Evolutionary conservation across 2,113 vertebrate genomes (phyloP).

Genomic region (Chascanopsetta lugubris): DNA sequence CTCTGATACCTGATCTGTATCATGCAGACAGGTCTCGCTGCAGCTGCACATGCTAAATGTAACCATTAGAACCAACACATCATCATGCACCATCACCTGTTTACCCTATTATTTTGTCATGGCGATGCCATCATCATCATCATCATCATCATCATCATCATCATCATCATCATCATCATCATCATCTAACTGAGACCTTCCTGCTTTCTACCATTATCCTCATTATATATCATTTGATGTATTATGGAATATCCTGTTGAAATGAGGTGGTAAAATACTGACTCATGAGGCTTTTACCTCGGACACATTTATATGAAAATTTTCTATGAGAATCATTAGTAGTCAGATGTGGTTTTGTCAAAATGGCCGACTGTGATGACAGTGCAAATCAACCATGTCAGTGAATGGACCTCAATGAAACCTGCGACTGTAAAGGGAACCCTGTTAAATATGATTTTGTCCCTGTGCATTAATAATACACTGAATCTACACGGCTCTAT

Average conservation of each 20-base stretch:
- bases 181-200: neutral
- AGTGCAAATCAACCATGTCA: neutral
- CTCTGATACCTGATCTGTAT: too few relatives aligned
- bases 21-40: too few relatives aligned
- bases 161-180: too few relatives aligned
- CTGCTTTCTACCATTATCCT: neutral
- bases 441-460: too few relatives aligned
- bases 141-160: too few relatives aligned
- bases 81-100: too few relatives aligned
- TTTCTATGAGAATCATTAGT: neutral
- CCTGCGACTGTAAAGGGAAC: too few relatives aligned
- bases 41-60: neutral
- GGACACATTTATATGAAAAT: neutral
- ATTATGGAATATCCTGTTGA: neutral
- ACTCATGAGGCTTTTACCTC: neutral
- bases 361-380: neutral
- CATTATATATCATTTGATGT: conserved; percentile 21
- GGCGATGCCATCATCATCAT: neutral
- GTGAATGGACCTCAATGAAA: neutral
- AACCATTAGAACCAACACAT: neutral
- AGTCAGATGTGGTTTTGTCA: neutral
- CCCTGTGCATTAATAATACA: too few relatives aligned
- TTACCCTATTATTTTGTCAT: neutral
- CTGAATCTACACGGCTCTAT: too few relatives aligned
- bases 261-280: neutral